Conservation (phyloP, 2,113 vertebrate species). For the Gymnarchus niloticus region DNA sequence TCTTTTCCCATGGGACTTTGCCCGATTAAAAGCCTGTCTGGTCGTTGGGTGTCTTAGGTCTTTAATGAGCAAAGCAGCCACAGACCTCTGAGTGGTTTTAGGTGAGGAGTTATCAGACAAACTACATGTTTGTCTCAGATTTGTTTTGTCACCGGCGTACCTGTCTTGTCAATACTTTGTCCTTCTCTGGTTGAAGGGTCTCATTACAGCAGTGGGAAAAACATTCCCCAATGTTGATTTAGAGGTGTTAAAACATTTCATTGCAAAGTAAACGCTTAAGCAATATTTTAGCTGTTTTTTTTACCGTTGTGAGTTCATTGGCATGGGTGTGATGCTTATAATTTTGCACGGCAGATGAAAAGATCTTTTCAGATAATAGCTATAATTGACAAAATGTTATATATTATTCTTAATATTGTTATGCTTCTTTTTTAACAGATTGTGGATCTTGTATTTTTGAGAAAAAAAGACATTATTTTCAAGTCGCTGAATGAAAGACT, state of each 20-base stretch:
- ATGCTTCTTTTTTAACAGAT: slow-evolving; percentile 74
- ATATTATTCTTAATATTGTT: slow-evolving; percentile 62
- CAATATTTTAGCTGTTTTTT: neutral
- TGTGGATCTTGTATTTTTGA: slow-evolving; percentile 64
- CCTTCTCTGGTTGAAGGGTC: neutral
- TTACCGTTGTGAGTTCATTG: neutral
- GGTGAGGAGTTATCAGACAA: neutral
- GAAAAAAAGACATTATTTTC: slow-evolving; percentile 55
- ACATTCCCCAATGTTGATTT: neutral
- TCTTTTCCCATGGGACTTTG: neutral
- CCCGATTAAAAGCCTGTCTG: neutral
- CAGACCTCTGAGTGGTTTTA: neutral
- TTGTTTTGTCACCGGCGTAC: neutral
- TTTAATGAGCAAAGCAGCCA: neutral
- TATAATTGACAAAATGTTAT: slow-evolving; percentile 50
- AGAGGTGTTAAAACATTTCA: neutral
- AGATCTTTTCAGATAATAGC: slow-evolving; percentile 38
- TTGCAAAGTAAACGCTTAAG: neutral
- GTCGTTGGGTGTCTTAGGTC: neutral
- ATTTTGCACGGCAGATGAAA: neutral
- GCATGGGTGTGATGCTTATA: neutral
- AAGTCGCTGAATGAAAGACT: slow-evolving; percentile 63
- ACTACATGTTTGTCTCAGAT: neutral
- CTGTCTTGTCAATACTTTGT: neutral
- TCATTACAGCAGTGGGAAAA: neutral